phyloP scores from a whole-genome alignment of 2,797 vertebrate genomes.

The Sebastes iracundus region DNA sequence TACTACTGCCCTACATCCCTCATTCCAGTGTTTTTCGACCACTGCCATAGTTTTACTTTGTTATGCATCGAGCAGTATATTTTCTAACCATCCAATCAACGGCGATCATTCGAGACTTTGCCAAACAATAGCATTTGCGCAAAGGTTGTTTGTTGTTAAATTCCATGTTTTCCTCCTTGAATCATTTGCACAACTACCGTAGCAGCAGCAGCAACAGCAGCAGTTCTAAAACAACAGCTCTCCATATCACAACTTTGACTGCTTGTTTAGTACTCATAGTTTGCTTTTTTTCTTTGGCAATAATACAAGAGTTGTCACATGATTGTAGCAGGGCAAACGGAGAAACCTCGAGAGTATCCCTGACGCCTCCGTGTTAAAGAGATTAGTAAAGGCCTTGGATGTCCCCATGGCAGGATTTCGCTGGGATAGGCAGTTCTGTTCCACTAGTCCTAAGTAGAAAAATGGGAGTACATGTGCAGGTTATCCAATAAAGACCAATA shows the following conservation, averaged over 20 bases:
- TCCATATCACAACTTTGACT: slow-evolving; percentile 58
- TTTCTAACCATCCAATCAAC: slow-evolving; percentile 46
- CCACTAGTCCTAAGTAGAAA: slow-evolving; percentile 33
- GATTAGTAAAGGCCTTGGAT: slow-evolving; percentile 43
- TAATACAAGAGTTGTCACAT: slow-evolving; percentile 79
- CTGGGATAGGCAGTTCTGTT: slow-evolving; percentile 55
- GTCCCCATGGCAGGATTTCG: slow-evolving; percentile 44
- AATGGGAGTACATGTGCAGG: slow-evolving; percentile 23
- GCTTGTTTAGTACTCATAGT: slow-evolving; percentile 66
- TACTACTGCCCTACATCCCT: slow-evolving; percentile 79
- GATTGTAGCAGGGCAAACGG: slow-evolving; percentile 80
- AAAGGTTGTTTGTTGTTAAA: slow-evolving; percentile 49
- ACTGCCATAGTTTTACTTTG: slow-evolving; percentile 55
- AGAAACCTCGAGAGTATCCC: slow-evolving; percentile 59
- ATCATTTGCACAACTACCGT: slow-evolving; percentile 76
- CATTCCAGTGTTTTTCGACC: slow-evolving; percentile 63
- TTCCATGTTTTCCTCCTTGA: slow-evolving; percentile 49
- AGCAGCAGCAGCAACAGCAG: slow-evolving; percentile 60
- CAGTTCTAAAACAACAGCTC: slow-evolving; percentile 57
- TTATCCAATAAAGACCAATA: slow-evolving; percentile 42
- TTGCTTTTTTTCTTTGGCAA: slow-evolving; percentile 81
- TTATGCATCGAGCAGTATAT: slow-evolving; percentile 40
- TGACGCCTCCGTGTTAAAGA: slow-evolving; percentile 54
- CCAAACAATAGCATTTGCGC: slow-evolving; percentile 57
- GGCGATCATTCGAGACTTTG: slow-evolving; percentile 46